Percentiles rank a stretch among this genome's conserved stretches.
These are phyloP conservation scores for Rhynchotus rufescens DNA, from an alignment of 2,797 vertebrate species.

Conservation along the genomic window DNA sequence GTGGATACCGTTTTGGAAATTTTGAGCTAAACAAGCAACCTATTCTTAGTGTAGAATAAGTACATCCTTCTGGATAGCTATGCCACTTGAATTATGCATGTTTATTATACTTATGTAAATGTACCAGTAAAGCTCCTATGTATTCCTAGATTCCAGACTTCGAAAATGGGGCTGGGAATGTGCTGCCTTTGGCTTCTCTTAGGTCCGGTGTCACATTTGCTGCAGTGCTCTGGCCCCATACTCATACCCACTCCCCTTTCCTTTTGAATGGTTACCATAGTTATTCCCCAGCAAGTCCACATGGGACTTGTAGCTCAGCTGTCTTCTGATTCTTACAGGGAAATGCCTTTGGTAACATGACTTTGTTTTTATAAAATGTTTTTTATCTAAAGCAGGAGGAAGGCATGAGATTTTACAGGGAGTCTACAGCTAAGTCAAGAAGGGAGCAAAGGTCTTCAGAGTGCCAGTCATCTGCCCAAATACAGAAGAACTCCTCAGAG, in stretches of 20 bases:
- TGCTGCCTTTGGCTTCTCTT: background rate
- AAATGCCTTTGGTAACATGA: background rate
- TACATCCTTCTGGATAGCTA: background rate
- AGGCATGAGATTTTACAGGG: background rate
- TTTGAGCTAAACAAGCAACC: background rate
- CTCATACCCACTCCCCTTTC: background rate
- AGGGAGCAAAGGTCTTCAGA: background rate
- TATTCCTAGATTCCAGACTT: background rate
- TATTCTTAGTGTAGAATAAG: slow-evolving; percentile 15
- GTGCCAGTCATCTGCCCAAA: too few species aligned
- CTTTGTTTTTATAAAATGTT: background rate
- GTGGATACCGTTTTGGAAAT: background rate
- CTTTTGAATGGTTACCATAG: background rate
- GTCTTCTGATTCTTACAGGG: background rate
- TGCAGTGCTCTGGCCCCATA: background rate
- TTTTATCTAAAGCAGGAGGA: background rate
- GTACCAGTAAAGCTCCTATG: accelerated
- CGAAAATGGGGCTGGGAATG: background rate
- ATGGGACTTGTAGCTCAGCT: background rate
- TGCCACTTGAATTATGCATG: background rate
- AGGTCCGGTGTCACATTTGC: background rate
- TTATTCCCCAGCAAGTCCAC: background rate
- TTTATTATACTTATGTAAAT: background rate
- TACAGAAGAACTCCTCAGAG: background rate
- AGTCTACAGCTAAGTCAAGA: background rate